phyloP scores from a whole-genome alignment of 2,888 invertebrate species.

The Aproaerema taeniolella region DNA sequence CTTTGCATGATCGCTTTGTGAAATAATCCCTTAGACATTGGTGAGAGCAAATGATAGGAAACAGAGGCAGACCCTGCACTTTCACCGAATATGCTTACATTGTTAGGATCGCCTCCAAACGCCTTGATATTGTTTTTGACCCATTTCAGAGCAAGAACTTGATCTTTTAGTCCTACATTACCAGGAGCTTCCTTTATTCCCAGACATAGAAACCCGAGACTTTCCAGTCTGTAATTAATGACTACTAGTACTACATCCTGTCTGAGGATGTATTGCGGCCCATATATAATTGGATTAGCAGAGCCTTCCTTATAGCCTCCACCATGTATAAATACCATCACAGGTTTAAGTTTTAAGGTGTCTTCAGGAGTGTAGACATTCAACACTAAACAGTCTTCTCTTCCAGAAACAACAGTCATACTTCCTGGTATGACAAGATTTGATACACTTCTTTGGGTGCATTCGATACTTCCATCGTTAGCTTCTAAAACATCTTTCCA shows the following conservation, averaged over 20 bases:
- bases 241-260: slow-evolving; percentile 54
- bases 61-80: slow-evolving; percentile 57
- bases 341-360: slow-evolving; percentile 41
- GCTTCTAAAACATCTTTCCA: not conserved
- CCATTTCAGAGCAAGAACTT: slow-evolving; percentile 55
- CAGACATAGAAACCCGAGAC: slow-evolving; percentile 55
- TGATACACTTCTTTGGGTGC: not conserved
- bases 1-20: slow-evolving; percentile 60
- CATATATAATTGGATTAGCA: slow-evolving; percentile 37
- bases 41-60: slow-evolving; percentile 46
- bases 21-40: slow-evolving; percentile 54
- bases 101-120: slow-evolving; percentile 55
- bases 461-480: not conserved
- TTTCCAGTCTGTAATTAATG: slow-evolving; percentile 56
- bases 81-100: slow-evolving; percentile 56
- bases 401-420: slow-evolving; percentile 30
- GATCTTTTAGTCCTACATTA: slow-evolving; percentile 57
- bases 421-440: too few relatives aligned
- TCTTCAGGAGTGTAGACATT: too few relatives aligned
- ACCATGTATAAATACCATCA: slow-evolving; percentile 63
- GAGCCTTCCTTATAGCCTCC: slow-evolving; percentile 57
- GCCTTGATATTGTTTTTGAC: slow-evolving; percentile 43
- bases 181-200: slow-evolving; percentile 56
- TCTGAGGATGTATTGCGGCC: slow-evolving; percentile 47
- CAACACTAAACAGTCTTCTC: slow-evolving; percentile 44